These are phyloP conservation scores for Heliothis peltigera DNA, from an alignment of 2,888 invertebrate species.

Conservation along the genomic window DNA sequence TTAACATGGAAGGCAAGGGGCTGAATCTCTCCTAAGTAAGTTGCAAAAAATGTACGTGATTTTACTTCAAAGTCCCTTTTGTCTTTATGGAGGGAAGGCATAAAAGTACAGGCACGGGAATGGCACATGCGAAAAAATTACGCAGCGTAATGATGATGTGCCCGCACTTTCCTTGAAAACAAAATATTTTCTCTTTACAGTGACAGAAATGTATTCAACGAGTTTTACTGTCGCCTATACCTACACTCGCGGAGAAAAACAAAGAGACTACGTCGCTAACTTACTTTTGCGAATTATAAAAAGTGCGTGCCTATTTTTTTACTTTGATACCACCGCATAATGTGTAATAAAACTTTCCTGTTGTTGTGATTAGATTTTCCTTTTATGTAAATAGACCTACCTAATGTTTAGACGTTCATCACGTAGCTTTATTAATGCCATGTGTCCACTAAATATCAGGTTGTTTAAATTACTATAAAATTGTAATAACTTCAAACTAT, in stretches of 20 bases:
- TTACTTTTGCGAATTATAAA: constrained; percentile 66
- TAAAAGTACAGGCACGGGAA: constrained; percentile 88
- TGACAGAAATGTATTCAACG: constrained; percentile 85
- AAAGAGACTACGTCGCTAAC: constrained; percentile 59
- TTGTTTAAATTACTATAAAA: constrained; percentile 5
- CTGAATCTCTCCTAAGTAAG: constrained; percentile 90
- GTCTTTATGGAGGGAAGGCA: constrained; percentile 89
- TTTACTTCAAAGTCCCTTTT: constrained; percentile 90
- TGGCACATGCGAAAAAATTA: constrained; percentile 89
- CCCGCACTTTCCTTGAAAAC: constrained; percentile 85
- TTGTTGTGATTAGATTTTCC: constrained; percentile 15
- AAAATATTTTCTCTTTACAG: constrained; percentile 87
- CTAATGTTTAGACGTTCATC: background rate
- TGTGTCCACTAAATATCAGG: background rate
- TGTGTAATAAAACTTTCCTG: constrained; percentile 16
- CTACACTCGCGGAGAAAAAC: constrained; percentile 58
- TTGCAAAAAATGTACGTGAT: constrained; percentile 91
- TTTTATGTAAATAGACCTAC: background rate
- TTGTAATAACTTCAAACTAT: background rate
- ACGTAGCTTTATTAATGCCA: background rate
- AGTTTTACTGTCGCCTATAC: constrained; percentile 74
- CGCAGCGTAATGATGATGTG: constrained; percentile 89
- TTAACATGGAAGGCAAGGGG: constrained; percentile 89
- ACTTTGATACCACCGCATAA: constrained; percentile 10
- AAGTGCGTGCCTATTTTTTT: constrained; percentile 47